Conservation (phyloP, 1,140 invertebrate species). For the Oreohelix idahoensis region DNA sequence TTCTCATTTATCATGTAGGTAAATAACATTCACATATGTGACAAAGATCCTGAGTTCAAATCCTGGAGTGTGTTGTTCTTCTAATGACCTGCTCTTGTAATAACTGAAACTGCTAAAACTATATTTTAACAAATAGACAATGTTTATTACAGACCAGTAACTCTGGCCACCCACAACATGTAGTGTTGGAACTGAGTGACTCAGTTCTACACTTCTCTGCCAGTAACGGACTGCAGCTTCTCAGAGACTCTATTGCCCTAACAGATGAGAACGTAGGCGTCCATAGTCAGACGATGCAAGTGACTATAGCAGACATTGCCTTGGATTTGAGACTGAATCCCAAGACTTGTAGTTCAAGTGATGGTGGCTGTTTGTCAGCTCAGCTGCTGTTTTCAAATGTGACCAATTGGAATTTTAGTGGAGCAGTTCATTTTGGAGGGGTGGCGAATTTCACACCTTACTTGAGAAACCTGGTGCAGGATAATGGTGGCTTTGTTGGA, state of each 20-base stretch:
- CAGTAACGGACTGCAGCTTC: conserved; percentile 38
- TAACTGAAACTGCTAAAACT: no score
- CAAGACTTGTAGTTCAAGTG: conserved; percentile 20
- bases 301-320: conserved; percentile 9
- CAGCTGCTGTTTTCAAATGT: conserved; percentile 13
- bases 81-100: no score
- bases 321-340: conserved; percentile 38
- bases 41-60: no score
- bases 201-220: conserved; percentile 29
- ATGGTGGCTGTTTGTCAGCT: neutral
- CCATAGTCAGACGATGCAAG: conserved; percentile 41
- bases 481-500: conserved; percentile 47
- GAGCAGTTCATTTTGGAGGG: conserved; percentile 48
- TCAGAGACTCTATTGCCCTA: conserved; percentile 7
- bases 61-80: no score
- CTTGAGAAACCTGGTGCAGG: conserved; percentile 46
- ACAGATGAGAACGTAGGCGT: conserved; percentile 13
- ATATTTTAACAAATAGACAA: no score
- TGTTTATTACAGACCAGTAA: conserved; percentile 32
- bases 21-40: no score
- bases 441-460: conserved; percentile 49
- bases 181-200: conserved; percentile 40
- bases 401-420: conserved; percentile 37
- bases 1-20: no score
- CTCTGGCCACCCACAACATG: conserved; percentile 46